Conservation (phyloP, 2,888 invertebrate species). For the Pyrrhosoma nymphula region DNA sequence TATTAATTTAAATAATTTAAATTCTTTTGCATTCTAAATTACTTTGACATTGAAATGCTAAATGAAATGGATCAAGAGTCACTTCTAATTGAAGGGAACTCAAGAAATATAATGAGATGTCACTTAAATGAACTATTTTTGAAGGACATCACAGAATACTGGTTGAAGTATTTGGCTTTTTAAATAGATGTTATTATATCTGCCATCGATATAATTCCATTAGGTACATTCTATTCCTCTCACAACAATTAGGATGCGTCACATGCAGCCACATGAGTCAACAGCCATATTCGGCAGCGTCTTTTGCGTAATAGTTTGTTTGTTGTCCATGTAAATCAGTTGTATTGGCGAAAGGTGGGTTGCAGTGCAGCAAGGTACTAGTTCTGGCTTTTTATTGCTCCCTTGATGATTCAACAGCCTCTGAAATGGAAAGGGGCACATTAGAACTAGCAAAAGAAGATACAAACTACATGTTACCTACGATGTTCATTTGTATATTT, state of each 20-base stretch:
- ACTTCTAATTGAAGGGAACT: neutral
- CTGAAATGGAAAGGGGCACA: slow-evolving; percentile 79
- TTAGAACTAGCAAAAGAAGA: neutral
- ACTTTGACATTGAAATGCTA: neutral
- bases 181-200: neutral
- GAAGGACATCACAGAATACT: slow-evolving; percentile 45
- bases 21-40: neutral
- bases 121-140: neutral
- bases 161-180: neutral
- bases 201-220: neutral
- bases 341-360: slow-evolving; percentile 90
- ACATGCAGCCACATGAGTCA: slow-evolving; percentile 95
- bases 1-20: slow-evolving; percentile 28
- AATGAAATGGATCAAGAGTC: slow-evolving; percentile 27
- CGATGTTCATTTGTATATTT: too few relatives aligned
- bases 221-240: neutral
- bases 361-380: slow-evolving; percentile 92
- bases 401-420: slow-evolving; percentile 78
- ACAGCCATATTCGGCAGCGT: slow-evolving; percentile 94
- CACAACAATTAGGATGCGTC: slow-evolving; percentile 72
- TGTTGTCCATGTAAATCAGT: slow-evolving; percentile 89
- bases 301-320: slow-evolving; percentile 88
- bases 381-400: slow-evolving; percentile 80
- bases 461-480: too few relatives aligned
- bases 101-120: neutral